These are phyloP conservation scores for Phacellophora camtschatica DNA, from an alignment of 30 jellyfish, hydroid and myxozoan species.

Conservation along the genomic window DNA sequence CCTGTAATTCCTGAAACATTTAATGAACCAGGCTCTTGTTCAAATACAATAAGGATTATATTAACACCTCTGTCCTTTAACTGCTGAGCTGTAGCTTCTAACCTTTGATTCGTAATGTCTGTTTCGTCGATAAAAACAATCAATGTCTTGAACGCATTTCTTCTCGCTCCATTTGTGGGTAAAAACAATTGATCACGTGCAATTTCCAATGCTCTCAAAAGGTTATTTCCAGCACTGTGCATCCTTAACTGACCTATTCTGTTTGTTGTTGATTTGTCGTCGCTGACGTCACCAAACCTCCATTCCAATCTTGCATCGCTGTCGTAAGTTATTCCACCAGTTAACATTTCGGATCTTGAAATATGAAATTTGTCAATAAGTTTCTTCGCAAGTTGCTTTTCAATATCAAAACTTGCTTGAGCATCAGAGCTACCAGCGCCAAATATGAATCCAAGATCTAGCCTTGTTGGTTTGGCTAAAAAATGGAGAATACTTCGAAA, in stretches of 20 bases:
- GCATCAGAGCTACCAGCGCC: slow-evolving; percentile 62
- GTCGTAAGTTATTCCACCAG: slow-evolving; percentile 56
- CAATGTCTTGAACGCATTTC: slow-evolving; percentile 40
- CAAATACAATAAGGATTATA: slow-evolving; percentile 42
- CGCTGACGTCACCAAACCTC: slow-evolving; percentile 42
- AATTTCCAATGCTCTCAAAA: slow-evolving; percentile 41
- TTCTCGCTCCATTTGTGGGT: slow-evolving; percentile 41
- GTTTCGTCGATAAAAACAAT: slow-evolving; percentile 43
- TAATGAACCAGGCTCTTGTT: slow-evolving; percentile 1
- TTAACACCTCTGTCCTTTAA: slow-evolving; percentile 63
- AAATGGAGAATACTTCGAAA: background rate
- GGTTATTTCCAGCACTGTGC: slow-evolving; percentile 40
- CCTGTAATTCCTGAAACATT: background rate
- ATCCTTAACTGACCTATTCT: background rate
- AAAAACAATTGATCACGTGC: slow-evolving; percentile 64
- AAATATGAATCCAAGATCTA: slow-evolving; percentile 59
- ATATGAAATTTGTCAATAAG: slow-evolving; percentile 31
- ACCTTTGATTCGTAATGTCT: slow-evolving; percentile 19
- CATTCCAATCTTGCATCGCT: slow-evolving; percentile 10
- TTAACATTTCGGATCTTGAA: background rate
- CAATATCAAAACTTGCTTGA: slow-evolving; percentile 3
- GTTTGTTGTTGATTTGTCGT: background rate
- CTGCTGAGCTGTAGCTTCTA: slow-evolving; percentile 3
- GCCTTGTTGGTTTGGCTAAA: slow-evolving; percentile 5
- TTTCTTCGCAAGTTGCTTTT: slow-evolving; percentile 13